Percentiles rank a stretch among this genome's conserved stretches.
These are phyloP conservation scores for Mylabris sibirica DNA, from an alignment of 2,888 invertebrate species.

Conservation along the genomic window DNA sequence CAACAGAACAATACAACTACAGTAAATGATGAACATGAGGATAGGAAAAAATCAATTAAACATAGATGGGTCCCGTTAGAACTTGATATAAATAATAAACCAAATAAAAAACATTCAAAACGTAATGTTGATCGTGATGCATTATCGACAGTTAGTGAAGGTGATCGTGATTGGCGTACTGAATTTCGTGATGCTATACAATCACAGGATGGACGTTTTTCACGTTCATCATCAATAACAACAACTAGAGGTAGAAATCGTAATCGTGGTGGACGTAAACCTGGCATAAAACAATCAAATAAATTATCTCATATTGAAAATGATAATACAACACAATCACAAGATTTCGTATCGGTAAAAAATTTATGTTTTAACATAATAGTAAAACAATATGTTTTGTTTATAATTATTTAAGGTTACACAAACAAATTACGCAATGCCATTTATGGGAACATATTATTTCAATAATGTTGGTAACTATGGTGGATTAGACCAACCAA, in stretches of 20 bases:
- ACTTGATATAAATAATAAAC: slow-evolving; percentile 81
- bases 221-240: slow-evolving; percentile 52
- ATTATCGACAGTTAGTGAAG: slow-evolving; percentile 58
- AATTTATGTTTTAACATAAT: slow-evolving; percentile 7
- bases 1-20: slow-evolving; percentile 22
- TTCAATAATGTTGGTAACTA: slow-evolving; percentile 59
- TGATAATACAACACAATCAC: slow-evolving; percentile 3
- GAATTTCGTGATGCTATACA: slow-evolving; percentile 48
- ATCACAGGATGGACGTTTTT: slow-evolving; percentile 52
- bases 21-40: slow-evolving; percentile 58
- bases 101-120: slow-evolving; percentile 69
- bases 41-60: slow-evolving; percentile 63
- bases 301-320: slow-evolving; percentile 40
- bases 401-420: slow-evolving; percentile 1
- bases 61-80: slow-evolving; percentile 94
- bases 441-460: slow-evolving; percentile 69
- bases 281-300: slow-evolving; percentile 59
- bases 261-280: slow-evolving; percentile 63
- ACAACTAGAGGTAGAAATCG: slow-evolving; percentile 61
- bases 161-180: slow-evolving; percentile 58
- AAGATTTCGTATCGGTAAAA: slow-evolving; percentile 61
- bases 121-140: slow-evolving; percentile 46
- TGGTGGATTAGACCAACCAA: slow-evolving; percentile 59
- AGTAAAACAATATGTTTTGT: slow-evolving; percentile 1
- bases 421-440: slow-evolving; percentile 54